Evolutionary conservation across 2,113 vertebrate genomes (phyloP), one percentile per base, ranked within the genome.

Genomic region (Leptosomus discolor): DNA sequence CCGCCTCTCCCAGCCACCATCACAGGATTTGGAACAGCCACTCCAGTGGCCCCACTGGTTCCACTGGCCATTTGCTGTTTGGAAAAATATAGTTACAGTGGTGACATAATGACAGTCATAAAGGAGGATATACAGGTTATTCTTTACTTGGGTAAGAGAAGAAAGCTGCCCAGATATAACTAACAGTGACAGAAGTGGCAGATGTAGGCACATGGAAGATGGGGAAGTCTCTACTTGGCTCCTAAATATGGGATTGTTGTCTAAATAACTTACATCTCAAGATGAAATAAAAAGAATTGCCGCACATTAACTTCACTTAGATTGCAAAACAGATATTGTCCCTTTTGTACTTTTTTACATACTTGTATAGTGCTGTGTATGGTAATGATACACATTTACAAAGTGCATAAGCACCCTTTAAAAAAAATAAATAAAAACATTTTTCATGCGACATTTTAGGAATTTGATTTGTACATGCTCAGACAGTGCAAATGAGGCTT

Each of bases 21-120:
- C 99, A 7, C 99, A 99, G 26, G 99, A 99, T 81, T 99, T 99
- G 22, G 99, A 99, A 94, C 99, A 99, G 70, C 99, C 99, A 58
- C 99, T 99, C 99, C 99, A 99, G 8, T 99, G 99, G 34, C 99
- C 99, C 99, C 99, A 99, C 9, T 98, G 99, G 92, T 99, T 99
- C 99, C 99, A 99, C 85, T 99, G 99, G n/a, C 99, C 99, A 39
- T 99, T 99, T 76, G 99, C 99, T 99, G 96, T 82, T 97, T 39
- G 69, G 95, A 96, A 92, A 95, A 96, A 97, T 4, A 63, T 0
- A 39, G 53, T 96, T 87, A 50, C 17, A 46, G 29, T 12, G 41
- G 19, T 22, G 36, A 92, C 18, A 86, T 41, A 46, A 50, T 36
- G 6, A 45, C 22, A 51, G 21, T 50, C 45, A 58, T 43, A 60